Conservation (phyloP, 1,140 invertebrate species). For the Episyrphus balteatus region DNA sequence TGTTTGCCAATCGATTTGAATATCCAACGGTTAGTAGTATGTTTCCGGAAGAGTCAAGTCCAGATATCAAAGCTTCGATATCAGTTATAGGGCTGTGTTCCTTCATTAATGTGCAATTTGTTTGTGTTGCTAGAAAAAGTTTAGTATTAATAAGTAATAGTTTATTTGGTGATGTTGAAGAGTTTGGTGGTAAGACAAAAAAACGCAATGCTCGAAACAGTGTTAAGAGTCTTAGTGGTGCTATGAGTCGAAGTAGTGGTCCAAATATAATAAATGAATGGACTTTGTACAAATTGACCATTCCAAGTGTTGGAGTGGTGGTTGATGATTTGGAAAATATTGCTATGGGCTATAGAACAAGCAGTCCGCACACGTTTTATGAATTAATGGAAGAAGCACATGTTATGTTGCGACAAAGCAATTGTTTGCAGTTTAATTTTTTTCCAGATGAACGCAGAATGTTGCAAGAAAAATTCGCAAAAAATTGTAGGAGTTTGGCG, state of each 20-base stretch:
- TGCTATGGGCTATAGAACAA: slow-evolving; percentile 48
- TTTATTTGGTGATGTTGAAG: slow-evolving; percentile 16
- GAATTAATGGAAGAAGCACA: slow-evolving; percentile 35
- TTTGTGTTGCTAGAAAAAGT: slow-evolving; percentile 49
- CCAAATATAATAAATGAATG: slow-evolving; percentile 40
- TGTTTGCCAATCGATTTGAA: slow-evolving; percentile 36
- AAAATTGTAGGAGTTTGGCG: slow-evolving; percentile 27
- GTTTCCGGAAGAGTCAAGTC: slow-evolving; percentile 41
- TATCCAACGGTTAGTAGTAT: slow-evolving; percentile 24
- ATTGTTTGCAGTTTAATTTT: slow-evolving; percentile 23
- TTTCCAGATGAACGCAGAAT: slow-evolving; percentile 15
- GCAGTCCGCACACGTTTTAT: slow-evolving; percentile 40
- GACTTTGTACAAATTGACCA: slow-evolving; percentile 54
- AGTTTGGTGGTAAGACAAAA: slow-evolving; percentile 12
- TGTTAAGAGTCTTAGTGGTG: slow-evolving; percentile 27
- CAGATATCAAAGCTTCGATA: slow-evolving; percentile 50
- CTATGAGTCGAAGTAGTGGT: slow-evolving; percentile 12
- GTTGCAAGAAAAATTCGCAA: slow-evolving; percentile 21
- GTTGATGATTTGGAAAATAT: slow-evolving; percentile 55
- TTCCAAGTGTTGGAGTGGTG: slow-evolving; percentile 47
- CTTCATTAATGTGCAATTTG: slow-evolving; percentile 57
- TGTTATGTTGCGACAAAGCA: slow-evolving; percentile 25
- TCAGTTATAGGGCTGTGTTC: slow-evolving; percentile 61
- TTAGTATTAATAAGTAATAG: slow-evolving; percentile 51
- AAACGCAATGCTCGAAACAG: slow-evolving; percentile 24